Evolutionary conservation across 1,140 invertebrate species (phyloP), one percentile per base, ranked within the genome.

Genomic region (Magallana ariakensis): DNA sequence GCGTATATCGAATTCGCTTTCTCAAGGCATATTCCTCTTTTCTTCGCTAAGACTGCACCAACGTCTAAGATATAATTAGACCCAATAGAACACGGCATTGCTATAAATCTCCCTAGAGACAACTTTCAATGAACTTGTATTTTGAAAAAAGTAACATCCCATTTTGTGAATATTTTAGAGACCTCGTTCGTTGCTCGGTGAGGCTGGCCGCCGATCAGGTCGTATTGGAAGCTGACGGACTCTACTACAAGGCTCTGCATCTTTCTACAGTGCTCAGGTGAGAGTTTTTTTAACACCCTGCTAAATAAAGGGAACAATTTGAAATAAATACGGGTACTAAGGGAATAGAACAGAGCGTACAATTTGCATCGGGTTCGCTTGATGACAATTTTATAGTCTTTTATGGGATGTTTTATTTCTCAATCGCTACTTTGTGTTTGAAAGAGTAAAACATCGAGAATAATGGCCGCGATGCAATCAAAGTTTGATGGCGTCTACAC

Each of bases 371-470:
- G 66, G 66, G 66, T 75, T 75, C 66, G 66, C 66, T 75, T 75
- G 66, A 82, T 82, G 80, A 82, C 80, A 82, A 82, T 82, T 82
- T 82, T 82, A 82, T 82, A 33, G 80, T 82, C 80, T 54, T 82
- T 82, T 54, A 82, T 82, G 80, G 80, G 80, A 55, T 82, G 46
- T 82, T 82, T 82, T 82, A 82, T 82, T 82, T 82, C 80, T 82
- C 54, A 55, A 55, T 55, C 80, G 53, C 80, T 82, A 75, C 66
- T 75, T 75, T 75, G 66, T 75, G 46, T 82, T 80, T 82, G 46
- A 82, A 82, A 54, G 80, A 82, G 54, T n/a, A 82, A 55, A 82
- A 55, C 46, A 82, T 54, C 80, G 19, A 82, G 54, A 55, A 54
- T 82, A 82, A 82, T 82, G 80, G 80, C 80, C 54, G 54, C 80